Conservation (phyloP, 2,797 vertebrate species). For the Echeneis naucrates region DNA sequence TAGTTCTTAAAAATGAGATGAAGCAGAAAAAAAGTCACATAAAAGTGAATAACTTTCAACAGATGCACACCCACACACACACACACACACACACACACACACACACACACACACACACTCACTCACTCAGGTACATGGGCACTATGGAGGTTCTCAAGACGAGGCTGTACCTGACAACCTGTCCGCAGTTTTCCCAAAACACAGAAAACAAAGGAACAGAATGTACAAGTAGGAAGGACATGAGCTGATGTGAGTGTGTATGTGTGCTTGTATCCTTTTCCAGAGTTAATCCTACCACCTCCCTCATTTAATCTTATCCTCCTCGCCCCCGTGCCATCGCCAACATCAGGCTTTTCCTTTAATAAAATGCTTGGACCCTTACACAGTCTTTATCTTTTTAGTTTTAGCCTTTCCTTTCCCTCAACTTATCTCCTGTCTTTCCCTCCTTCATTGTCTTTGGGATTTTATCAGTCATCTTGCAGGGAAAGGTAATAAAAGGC, state of each 20-base stretch:
- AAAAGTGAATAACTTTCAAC: conserved; percentile 8
- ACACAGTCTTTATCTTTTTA: conserved; percentile 63
- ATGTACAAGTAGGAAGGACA: conserved; percentile 9
- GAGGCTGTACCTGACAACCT: conserved; percentile 42
- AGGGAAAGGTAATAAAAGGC: conserved; percentile 81
- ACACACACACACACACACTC: neutral
- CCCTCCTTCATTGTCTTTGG: conserved; percentile 77
- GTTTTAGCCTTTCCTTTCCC: conserved; percentile 59
- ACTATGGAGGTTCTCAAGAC: conserved; percentile 37
- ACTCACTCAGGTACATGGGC: no score
- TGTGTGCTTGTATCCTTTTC: conserved; percentile 29
- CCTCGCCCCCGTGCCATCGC: conserved; percentile 45
- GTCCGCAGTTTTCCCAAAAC: conserved; percentile 36
- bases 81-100: neutral
- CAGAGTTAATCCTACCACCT: conserved; percentile 48
- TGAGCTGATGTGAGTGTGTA: conserved; percentile 9
- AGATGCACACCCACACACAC: no score
- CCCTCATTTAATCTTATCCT: conserved; percentile 67
- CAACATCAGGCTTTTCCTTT: conserved; percentile 61
- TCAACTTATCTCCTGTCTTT: conserved; percentile 64
- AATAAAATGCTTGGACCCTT: conserved; percentile 72
- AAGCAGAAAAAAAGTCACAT: conserved; percentile 15
- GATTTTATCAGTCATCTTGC: conserved; percentile 83
- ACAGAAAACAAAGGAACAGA: conserved; percentile 25
- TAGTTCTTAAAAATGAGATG: neutral